Conservation (phyloP, 1,140 invertebrate species). For the Orius insidiosus region DNA sequence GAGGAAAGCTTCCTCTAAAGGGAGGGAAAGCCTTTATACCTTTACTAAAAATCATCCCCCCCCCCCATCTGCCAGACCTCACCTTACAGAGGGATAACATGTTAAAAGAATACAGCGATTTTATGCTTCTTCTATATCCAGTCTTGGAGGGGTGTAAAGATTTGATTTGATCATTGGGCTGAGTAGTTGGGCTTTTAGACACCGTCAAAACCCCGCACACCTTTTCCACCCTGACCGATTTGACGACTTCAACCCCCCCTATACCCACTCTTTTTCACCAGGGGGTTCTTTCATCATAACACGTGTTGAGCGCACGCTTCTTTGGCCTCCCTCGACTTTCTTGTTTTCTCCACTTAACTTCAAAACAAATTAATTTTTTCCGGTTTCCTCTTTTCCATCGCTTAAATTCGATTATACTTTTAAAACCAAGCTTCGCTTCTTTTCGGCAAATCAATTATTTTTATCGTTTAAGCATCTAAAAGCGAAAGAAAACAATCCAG, state of each 20-base stretch:
- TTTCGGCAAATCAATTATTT: too few relatives aligned
- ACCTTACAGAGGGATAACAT: slow-evolving; percentile 1
- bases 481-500: too few relatives aligned
- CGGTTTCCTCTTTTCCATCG: too few relatives aligned
- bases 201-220: too few relatives aligned
- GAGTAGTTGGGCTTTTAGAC: slow-evolving; percentile 10
- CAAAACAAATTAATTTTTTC: slow-evolving; percentile 7
- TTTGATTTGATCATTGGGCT: slow-evolving; percentile 11
- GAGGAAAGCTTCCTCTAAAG: too few relatives aligned
- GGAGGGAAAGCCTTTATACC: slow-evolving; percentile 6
- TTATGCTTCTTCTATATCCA: slow-evolving; percentile 7
- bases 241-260: too few relatives aligned
- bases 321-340: not conserved
- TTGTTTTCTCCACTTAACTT: slow-evolving; percentile 3
- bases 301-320: slow-evolving; percentile 6
- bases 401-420: too few relatives aligned
- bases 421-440: too few relatives aligned
- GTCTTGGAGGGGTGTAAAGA: slow-evolving; percentile 6
- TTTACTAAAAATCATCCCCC: slow-evolving; percentile 13
- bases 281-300: slow-evolving; percentile 6
- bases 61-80: not conserved
- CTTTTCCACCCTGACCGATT: slow-evolving; percentile 1
- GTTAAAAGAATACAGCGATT: slow-evolving; percentile 16
- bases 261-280: not conserved
- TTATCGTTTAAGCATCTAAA: too few relatives aligned